These are phyloP conservation scores for Pyxicephalus adspersus DNA, from an alignment of 2,113 vertebrate genomes.

Conservation along the genomic window DNA sequence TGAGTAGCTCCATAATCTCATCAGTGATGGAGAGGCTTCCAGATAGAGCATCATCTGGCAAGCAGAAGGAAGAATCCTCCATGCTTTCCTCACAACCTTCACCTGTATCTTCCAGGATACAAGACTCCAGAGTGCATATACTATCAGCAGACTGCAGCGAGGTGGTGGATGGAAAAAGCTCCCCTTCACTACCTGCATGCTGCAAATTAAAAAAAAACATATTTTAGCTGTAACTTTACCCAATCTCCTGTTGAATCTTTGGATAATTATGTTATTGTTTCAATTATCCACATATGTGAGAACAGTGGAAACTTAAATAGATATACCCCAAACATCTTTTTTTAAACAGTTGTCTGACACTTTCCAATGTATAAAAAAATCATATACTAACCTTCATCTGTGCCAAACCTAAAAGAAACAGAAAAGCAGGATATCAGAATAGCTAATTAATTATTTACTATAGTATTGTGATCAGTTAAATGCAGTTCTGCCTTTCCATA, in stretches of 20 bases:
- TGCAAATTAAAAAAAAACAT: slow-evolving; percentile 31
- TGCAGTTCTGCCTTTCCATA: too few relatives aligned
- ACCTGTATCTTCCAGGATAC: slow-evolving; percentile 70
- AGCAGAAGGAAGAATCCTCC: slow-evolving; percentile 58
- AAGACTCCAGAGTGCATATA: slow-evolving; percentile 70
- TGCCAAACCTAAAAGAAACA: slow-evolving; percentile 13
- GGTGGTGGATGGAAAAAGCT: slow-evolving; percentile 68
- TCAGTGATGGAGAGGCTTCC: slow-evolving; percentile 82
- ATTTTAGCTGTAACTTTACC: too few relatives aligned
- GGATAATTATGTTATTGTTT: too few relatives aligned
- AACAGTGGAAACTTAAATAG: too few relatives aligned
- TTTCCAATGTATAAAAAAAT: not conserved
- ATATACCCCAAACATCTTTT: too few relatives aligned
- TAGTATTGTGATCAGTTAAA: too few relatives aligned
- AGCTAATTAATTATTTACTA: not conserved
- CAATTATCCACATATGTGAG: too few relatives aligned
- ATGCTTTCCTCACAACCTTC: slow-evolving; percentile 60
- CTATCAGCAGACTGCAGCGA: slow-evolving; percentile 62
- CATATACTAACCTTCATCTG: slow-evolving; percentile 43
- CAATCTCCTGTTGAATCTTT: too few relatives aligned
- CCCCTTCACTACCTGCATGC: slow-evolving; percentile 77
- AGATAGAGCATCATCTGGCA: slow-evolving; percentile 60
- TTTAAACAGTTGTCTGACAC: too few relatives aligned
- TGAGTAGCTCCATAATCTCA: slow-evolving; percentile 85
- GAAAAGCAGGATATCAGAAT: not conserved